phyloP scores from a whole-genome alignment of 1,140 invertebrate species.

The Trichonephila clavipes region DNA sequence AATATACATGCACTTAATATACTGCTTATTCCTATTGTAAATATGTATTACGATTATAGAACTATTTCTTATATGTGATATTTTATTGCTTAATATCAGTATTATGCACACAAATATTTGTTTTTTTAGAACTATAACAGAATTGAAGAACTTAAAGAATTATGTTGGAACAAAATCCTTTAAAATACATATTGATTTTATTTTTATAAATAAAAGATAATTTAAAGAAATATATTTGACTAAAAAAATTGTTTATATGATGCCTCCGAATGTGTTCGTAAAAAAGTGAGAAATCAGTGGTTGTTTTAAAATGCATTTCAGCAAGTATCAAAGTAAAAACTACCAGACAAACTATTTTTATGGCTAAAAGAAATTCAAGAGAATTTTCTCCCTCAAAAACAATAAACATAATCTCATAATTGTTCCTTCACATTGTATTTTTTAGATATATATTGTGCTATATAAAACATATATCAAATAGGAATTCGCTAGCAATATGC shows the following conservation, averaged over 20 bases:
- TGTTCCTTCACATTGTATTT: no score
- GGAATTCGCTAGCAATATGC: no score
- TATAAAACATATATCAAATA: no score
- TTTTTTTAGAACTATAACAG: neutral
- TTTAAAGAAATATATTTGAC: no score
- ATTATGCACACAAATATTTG: neutral
- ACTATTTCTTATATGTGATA: constrained; percentile 3
- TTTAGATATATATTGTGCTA: no score
- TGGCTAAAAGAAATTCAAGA: no score
- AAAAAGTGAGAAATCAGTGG: neutral
- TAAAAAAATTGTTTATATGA: no score
- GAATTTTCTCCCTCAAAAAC: no score
- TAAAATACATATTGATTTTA: neutral
- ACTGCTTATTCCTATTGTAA: neutral
- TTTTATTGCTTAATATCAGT: constrained; percentile 4
- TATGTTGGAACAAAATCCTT: no score
- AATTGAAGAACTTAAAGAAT: no score
- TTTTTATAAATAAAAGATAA: neutral
- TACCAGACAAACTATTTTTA: neutral
- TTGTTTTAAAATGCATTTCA: neutral
- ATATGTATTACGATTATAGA: neutral
- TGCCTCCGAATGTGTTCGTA: neutral
- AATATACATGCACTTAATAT: neutral
- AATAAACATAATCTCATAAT: no score
- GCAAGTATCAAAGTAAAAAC: neutral